A percentile compares a stretch with the other conserved stretches of the same genome.
Evolutionary conservation across 2,888 invertebrate genomes (phyloP).

Genomic region (Drosophila putrida): DNA sequence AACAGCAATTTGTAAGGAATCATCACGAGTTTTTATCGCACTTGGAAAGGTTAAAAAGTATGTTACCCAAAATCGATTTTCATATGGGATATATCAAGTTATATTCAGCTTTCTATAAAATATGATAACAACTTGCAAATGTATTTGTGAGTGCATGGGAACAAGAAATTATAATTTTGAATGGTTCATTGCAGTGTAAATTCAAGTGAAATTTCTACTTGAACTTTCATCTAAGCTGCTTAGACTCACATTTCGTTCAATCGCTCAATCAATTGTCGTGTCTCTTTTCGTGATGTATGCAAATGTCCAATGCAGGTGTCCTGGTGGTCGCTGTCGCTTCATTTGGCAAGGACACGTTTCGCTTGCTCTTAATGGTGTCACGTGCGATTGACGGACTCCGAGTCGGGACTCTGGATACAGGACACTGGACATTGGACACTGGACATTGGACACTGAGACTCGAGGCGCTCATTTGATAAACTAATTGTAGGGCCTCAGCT

Average conservation of each 20-base stretch:
- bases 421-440: neutral
- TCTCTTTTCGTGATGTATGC: slow-evolving; percentile 24
- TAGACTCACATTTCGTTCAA: neutral
- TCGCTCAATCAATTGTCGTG: slow-evolving; percentile 6
- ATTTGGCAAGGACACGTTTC: slow-evolving; percentile 27
- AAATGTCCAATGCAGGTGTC: slow-evolving; percentile 25
- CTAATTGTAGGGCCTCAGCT: slow-evolving; percentile 55
- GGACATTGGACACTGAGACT: slow-evolving; percentile 22
- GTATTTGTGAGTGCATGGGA: too few species aligned
- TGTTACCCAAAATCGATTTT: too few species aligned
- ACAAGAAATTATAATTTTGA: too few species aligned
- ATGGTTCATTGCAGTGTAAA: neutral
- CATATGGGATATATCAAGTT: too few species aligned
- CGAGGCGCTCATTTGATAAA: slow-evolving; percentile 68
- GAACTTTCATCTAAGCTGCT: too few species aligned
- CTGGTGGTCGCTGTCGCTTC: slow-evolving; percentile 5
- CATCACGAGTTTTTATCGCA: too few species aligned
- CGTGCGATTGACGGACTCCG: slow-evolving; percentile 41
- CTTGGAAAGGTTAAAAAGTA: too few species aligned
- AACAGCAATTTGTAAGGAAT: neutral
- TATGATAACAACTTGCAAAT: too few species aligned
- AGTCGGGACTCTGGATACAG: slow-evolving; percentile 8
- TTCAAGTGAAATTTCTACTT: too few species aligned
- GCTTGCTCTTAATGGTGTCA: slow-evolving; percentile 49
- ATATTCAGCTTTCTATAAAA: too few species aligned